phyloP scores from a whole-genome alignment of 2,797 vertebrate species.

The Coregonus sp. region DNA sequence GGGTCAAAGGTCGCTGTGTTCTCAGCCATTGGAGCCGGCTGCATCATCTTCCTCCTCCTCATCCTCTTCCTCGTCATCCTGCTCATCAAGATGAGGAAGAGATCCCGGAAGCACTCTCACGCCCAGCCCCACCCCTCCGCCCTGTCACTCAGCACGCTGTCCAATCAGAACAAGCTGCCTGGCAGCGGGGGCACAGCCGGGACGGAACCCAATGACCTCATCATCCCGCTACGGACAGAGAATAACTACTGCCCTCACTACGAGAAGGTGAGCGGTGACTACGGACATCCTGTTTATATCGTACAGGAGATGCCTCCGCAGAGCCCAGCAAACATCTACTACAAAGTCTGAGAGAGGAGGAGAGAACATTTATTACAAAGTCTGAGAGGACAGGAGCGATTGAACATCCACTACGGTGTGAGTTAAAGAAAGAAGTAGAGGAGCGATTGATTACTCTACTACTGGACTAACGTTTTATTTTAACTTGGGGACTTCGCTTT shows the following conservation, averaged over 20 bases:
- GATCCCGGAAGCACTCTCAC: slow-evolving; percentile 82
- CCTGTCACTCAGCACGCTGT: slow-evolving; percentile 92
- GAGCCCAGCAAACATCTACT: slow-evolving; percentile 91
- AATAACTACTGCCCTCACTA: slow-evolving; percentile 99
- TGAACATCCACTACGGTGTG: background rate
- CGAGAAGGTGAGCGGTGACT: slow-evolving; percentile 89
- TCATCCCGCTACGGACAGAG: slow-evolving; percentile 99
- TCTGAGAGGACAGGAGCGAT: background rate
- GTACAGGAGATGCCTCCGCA: slow-evolving; percentile 89
- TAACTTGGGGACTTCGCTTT: slow-evolving; percentile 62
- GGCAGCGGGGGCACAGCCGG: slow-evolving; percentile 81
- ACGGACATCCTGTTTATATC: slow-evolving; percentile 88
- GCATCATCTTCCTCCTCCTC: slow-evolving; percentile 93
- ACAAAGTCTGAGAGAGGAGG: slow-evolving; percentile 81
- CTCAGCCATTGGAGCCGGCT: slow-evolving; percentile 85
- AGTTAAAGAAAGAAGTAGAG: background rate
- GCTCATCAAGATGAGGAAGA: slow-evolving; percentile 94
- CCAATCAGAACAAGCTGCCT: slow-evolving; percentile 92
- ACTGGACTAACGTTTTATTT: slow-evolving; percentile 34
- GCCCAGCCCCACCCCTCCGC: slow-evolving; percentile 71
- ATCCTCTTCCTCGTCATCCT: slow-evolving; percentile 94
- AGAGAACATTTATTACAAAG: too few relatives aligned
- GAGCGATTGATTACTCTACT: background rate
- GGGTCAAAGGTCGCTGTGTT: slow-evolving; percentile 89
- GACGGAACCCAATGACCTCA: slow-evolving; percentile 95